These are phyloP conservation scores for Pantala flavescens DNA, from an alignment of 1,140 invertebrate species.

Conservation along the genomic window DNA sequence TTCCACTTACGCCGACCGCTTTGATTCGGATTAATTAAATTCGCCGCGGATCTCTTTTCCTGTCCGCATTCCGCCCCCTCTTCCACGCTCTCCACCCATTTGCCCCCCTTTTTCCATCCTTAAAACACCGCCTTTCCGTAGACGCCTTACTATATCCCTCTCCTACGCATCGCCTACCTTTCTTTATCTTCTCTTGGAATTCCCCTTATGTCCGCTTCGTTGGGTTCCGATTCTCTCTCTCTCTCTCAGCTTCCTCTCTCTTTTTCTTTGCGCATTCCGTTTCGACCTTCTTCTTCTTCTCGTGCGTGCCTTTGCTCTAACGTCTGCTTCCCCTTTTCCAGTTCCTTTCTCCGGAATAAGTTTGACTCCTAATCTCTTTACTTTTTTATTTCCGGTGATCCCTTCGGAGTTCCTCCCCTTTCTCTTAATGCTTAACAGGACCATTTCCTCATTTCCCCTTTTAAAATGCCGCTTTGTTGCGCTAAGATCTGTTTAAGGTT, in stretches of 20 bases:
- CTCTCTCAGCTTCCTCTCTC: background rate
- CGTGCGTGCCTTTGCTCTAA: background rate
- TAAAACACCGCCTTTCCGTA: too few relatives aligned
- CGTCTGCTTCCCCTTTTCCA: background rate
- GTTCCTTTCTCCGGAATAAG: too few relatives aligned
- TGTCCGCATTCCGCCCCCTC: background rate
- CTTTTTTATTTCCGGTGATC: too few relatives aligned
- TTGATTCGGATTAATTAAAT: constrained; percentile 10
- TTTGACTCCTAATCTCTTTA: too few relatives aligned
- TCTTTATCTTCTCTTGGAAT: background rate
- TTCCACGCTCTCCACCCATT: background rate
- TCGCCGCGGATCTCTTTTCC: constrained; percentile 2
- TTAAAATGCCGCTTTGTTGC: too few relatives aligned
- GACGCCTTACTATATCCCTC: background rate
- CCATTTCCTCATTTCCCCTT: too few relatives aligned
- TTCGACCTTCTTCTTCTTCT: background rate
- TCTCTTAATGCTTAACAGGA: too few relatives aligned
- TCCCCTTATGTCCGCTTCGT: background rate
- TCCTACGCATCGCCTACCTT: too few relatives aligned
- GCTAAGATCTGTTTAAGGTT: too few relatives aligned
- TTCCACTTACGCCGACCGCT: constrained; percentile 6
- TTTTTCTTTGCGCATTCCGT: background rate
- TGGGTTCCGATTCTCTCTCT: background rate
- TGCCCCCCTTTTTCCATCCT: too few relatives aligned
- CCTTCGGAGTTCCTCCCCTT: too few relatives aligned